phyloP scores from a whole-genome alignment of 2,797 vertebrate species.

The Phalanger gymnotis region DNA sequence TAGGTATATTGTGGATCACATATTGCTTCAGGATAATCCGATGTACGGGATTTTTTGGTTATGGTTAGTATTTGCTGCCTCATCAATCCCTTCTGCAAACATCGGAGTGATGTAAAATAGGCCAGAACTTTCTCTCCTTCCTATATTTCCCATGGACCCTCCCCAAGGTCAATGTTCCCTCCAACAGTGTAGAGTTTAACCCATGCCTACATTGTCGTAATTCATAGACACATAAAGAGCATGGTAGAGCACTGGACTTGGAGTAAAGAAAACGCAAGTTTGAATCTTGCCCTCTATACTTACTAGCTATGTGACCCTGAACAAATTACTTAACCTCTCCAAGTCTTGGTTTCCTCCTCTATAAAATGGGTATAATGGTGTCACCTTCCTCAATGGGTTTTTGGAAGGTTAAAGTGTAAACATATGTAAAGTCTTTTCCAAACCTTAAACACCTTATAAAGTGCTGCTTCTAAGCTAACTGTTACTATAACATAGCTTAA shows the following conservation, averaged over 20 bases:
- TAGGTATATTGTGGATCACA: not conserved
- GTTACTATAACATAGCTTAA: not conserved
- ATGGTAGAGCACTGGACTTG: not conserved
- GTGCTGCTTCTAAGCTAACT: not conserved
- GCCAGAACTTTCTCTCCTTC: not conserved
- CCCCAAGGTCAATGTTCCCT: not conserved
- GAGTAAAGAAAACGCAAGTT: not conserved
- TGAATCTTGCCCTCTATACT: not conserved
- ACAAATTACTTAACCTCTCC: not conserved
- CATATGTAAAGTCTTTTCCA: not conserved
- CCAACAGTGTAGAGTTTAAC: not conserved
- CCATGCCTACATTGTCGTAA: not conserved
- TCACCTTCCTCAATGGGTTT: not conserved
- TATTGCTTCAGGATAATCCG: not conserved
- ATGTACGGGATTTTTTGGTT: not conserved
- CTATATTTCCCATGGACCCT: not conserved
- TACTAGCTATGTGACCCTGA: not conserved
- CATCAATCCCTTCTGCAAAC: not conserved
- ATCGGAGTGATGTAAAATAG: not conserved
- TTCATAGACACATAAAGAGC: not conserved
- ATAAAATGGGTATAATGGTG: not conserved
- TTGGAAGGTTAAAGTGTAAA: not conserved
- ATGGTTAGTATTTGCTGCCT: not conserved
- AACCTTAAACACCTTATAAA: not conserved
- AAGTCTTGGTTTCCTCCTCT: not conserved